These are phyloP conservation scores for Noctua comes DNA, from an alignment of 2,888 invertebrate species.

Conservation along the genomic window DNA sequence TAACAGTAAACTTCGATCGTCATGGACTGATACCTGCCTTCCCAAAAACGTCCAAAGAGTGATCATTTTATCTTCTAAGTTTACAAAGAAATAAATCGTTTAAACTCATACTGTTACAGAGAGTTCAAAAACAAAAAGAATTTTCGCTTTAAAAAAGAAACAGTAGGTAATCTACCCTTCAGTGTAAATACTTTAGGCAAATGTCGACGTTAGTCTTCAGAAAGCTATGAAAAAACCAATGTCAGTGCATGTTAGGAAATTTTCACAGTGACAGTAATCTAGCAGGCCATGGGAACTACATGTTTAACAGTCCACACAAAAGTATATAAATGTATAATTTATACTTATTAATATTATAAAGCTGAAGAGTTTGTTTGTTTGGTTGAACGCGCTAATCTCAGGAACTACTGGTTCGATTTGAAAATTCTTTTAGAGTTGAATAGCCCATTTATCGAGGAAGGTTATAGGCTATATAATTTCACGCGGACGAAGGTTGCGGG, in stretches of 20 bases:
- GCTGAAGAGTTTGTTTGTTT: no score
- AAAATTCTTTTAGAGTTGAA: no score
- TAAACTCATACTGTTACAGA: neutral
- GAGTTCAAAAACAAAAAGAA: neutral
- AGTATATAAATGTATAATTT: no score
- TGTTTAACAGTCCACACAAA: neutral
- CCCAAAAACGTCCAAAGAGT: neutral
- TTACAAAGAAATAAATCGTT: neutral
- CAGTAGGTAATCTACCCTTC: neutral
- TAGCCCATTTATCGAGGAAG: no score
- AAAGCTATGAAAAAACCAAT: neutral
- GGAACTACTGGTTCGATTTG: no score
- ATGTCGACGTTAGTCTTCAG: neutral
- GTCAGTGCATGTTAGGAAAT: no score
- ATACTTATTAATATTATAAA: no score
- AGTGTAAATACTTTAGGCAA: neutral
- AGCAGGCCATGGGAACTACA: neutral
- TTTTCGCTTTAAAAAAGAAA: neutral
- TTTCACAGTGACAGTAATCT: neutral
- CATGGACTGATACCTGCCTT: neutral
- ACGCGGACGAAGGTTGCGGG: no score
- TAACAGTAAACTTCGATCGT: neutral
- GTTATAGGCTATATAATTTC: no score
- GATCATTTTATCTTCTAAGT: neutral
- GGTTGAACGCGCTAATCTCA: no score